Percentiles rank a stretch among this genome's conserved stretches.
These are phyloP conservation scores for Virgularia gustaviana DNA, from an alignment of 92 coral and sea anemone species.

Conservation along the genomic window DNA sequence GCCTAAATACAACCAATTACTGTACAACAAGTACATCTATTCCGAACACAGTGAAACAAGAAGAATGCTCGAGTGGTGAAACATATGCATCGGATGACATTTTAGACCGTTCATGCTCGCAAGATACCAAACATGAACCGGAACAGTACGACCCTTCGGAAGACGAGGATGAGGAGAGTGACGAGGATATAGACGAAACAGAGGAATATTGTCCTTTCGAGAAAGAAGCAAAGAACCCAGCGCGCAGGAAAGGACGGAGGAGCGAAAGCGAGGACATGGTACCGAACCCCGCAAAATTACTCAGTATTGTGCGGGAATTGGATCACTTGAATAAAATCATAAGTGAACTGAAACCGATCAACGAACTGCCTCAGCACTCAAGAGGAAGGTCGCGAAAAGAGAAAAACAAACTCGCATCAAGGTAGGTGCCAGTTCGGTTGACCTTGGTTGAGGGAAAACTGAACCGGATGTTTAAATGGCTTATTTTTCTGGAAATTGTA, in stretches of 20 bases:
- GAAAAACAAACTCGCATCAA: slow-evolving; percentile 97
- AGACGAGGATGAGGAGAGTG: slow-evolving; percentile 60
- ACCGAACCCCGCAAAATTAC: slow-evolving; percentile 85
- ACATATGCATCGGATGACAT: too few species aligned
- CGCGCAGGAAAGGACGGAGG: slow-evolving; percentile 79
- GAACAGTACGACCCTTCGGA: slow-evolving; percentile 62
- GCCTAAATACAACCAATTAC: neutral
- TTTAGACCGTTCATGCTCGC: too few species aligned
- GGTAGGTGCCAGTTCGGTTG: slow-evolving; percentile 56
- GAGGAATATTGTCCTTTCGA: slow-evolving; percentile 44
- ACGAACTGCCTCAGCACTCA: slow-evolving; percentile 83
- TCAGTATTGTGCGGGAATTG: slow-evolving; percentile 84
- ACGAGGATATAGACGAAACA: slow-evolving; percentile 55
- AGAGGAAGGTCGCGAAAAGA: slow-evolving; percentile 92
- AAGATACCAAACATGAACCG: neutral
- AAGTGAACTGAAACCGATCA: slow-evolving; percentile 87
- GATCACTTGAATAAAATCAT: slow-evolving; percentile 81
- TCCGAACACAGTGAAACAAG: neutral
- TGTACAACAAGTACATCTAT: neutral
- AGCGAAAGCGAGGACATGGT: slow-evolving; percentile 91
- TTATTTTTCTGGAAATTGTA: neutral
- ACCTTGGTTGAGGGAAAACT: neutral
- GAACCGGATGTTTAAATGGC: slow-evolving; percentile 31
- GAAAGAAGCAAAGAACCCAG: slow-evolving; percentile 29
- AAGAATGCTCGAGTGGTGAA: slow-evolving; percentile 26